Evolutionary conservation across 2,797 vertebrate genomes (phyloP), one percentile per base, ranked within the genome.

Genomic region (Microctenopoma lineatum): DNA sequence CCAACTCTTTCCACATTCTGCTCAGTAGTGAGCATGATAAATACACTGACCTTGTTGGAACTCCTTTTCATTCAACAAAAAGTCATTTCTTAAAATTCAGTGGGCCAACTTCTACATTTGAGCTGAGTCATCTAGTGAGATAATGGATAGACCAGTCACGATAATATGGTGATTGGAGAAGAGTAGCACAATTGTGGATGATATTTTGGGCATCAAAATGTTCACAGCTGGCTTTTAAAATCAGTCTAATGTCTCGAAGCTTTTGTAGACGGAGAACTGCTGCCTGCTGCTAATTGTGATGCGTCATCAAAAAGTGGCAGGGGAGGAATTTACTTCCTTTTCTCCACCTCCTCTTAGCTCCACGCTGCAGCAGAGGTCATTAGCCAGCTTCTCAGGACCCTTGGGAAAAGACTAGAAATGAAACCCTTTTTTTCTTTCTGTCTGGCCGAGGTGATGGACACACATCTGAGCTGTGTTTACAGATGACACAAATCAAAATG

Each of bases 231-330:
- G 63, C 68, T 60, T 80, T 83, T 75, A 46, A 73, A 67, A 57
- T 68, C 72, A 47, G 27, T 73, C 21, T 15, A 7, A 7, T 70
- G 79, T 86, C 80, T 74, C 70, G 61, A 60, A 69, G 74, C 59
- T 71, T 51, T 77, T 57, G 75, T 48, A 45, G 80, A 55, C 68
- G 61, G 62, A 55, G 71, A 72, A 77, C 75, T 39, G 76, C 75
- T 39, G 76, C 34, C 26, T 78, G 79, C 73, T 78, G 62, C 66
- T 88, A 75, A 84, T 87, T 89, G 80, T 86, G 80, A 81, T 83
- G 84, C 58, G 81, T 90, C 90, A 90, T 87, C 84, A 89, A 55
- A 89, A 89, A 70, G 79, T 27, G 71, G 3, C 76, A 65, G 60
- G 54, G 58, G 46, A 66, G 59, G 69, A 60, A 48, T 61, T 29